Evolutionary conservation across 2,888 invertebrate species (phyloP).

Genomic region (Archips xylosteana): DNA sequence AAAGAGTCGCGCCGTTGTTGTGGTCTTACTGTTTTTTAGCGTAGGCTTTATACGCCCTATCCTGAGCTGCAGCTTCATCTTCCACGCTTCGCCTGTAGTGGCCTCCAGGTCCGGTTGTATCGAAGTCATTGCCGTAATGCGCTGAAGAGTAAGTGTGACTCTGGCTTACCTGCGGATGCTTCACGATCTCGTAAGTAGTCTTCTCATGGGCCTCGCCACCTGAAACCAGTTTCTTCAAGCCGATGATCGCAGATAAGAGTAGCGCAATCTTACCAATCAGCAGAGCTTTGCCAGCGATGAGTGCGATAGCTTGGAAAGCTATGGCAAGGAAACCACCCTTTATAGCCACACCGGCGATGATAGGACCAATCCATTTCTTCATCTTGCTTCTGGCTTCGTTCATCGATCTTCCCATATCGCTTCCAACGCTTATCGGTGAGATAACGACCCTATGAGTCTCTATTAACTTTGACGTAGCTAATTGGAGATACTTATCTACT

Average conservation of each 20-base stretch:
- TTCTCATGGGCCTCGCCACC: slow-evolving; percentile 89
- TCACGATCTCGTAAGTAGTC: slow-evolving; percentile 94
- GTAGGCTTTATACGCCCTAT: slow-evolving; percentile 87
- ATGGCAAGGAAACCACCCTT: slow-evolving; percentile 90
- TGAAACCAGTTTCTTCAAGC: slow-evolving; percentile 91
- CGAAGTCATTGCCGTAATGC: slow-evolving; percentile 88
- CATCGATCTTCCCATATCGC: slow-evolving; percentile 78
- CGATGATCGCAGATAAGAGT: slow-evolving; percentile 91
- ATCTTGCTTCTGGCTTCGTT: slow-evolving; percentile 86
- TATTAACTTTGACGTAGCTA: slow-evolving; percentile 85
- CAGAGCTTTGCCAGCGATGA: slow-evolving; percentile 92
- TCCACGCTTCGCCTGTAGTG: slow-evolving; percentile 86
- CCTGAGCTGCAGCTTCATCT: slow-evolving; percentile 87
- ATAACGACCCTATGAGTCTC: slow-evolving; percentile 86
- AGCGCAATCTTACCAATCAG: slow-evolving; percentile 94
- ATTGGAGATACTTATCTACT: slow-evolving; percentile 85
- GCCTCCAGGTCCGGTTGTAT: slow-evolving; percentile 85
- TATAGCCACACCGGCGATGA: slow-evolving; percentile 88
- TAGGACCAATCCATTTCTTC: slow-evolving; percentile 88
- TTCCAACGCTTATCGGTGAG: slow-evolving; percentile 72
- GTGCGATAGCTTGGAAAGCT: slow-evolving; percentile 90
- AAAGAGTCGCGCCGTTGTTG: slow-evolving; percentile 69
- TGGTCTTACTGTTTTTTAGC: slow-evolving; percentile 66
- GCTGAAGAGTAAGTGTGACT: slow-evolving; percentile 91
- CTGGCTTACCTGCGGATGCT: slow-evolving; percentile 93